Evolutionary conservation across 1,140 invertebrate genomes (phyloP), one percentile per base, ranked within the genome.

Genomic region (Drosophila pruinosa): DNA sequence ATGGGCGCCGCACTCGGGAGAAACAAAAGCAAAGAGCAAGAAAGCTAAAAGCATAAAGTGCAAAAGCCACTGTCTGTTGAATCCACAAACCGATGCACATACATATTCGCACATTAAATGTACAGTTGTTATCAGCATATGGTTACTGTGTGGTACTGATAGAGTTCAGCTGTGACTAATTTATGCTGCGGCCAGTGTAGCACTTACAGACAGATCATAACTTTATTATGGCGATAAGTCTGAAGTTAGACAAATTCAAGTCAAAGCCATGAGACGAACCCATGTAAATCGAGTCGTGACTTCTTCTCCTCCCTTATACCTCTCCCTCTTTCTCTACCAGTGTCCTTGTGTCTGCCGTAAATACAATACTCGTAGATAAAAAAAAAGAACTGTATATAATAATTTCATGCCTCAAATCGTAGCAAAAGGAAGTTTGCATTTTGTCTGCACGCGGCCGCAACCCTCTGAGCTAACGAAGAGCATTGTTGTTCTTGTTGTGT

Each of bases 161-260:
- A 36, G 39, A 62, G 58, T 57, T 64, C 69, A 65, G 54, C 74
- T 81, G 82, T 86, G 74, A 78, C 81, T 68, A 86, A 86, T 81
- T 75, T 81, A 88, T 81, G 74, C 78, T 48, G 39, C 78, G 48
- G 64, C 67, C 62, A 77, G 78, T 88, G 82, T 86, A 48, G 47
- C 41, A 48, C 4, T 12, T 21, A 24, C 21, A 3, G 6, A 36
- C 41, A 72, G 81, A 86, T 86, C 81, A 88, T 76, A 86, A 77
- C 81, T 85, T 74, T 76, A 85, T 85, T 85, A 80, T 26, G 28
- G 28, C 68, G 81, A 85, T 86, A 86, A 86, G 58, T 85, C 28
- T 65, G 41, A 62, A 75, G 72, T 76, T 75, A 79, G 80, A 86
- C 79, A 85, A 79, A 85, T 80, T 72, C 72, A 61, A 85, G 76